phyloP scores from a whole-genome alignment of 2,113 vertebrate genomes.

The Microcebus murinus region DNA sequence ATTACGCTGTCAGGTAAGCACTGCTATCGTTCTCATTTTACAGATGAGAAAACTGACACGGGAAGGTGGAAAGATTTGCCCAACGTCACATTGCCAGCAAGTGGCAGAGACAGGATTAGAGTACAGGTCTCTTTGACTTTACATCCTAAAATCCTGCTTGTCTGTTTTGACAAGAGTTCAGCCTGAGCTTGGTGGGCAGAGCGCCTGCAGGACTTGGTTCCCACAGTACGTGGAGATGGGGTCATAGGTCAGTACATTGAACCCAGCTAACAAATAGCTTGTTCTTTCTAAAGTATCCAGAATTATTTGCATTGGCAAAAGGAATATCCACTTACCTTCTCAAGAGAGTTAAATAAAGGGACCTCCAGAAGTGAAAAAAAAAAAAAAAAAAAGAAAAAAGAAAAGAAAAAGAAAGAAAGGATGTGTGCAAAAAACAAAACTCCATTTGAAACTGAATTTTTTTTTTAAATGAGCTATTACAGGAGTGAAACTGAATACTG shows the following conservation, averaged over 20 bases:
- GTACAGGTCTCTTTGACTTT: neutral
- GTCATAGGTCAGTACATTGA: neutral
- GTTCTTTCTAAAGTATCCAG: neutral
- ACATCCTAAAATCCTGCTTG: neutral
- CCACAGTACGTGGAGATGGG: neutral
- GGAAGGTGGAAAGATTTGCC: neutral
- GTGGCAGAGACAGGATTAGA: neutral
- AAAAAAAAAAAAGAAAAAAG: neutral
- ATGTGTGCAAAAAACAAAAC: neutral
- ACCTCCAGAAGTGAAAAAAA: neutral
- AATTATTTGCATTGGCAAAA: slow-evolving; percentile 8
- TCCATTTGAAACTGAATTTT: neutral
- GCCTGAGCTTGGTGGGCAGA: neutral
- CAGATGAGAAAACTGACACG: neutral
- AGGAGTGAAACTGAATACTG: neutral
- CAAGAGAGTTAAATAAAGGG: neutral
- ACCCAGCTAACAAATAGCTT: neutral
- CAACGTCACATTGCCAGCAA: neutral
- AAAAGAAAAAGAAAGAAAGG: slow-evolving; percentile 5
- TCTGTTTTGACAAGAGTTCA: neutral
- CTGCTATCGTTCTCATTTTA: slow-evolving; percentile 11
- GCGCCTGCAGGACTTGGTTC: neutral
- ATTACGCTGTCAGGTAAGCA: neutral
- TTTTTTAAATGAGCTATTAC: neutral
- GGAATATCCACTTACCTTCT: neutral